Evolutionary conservation across 2,113 vertebrate genomes (phyloP).

Genomic region (Pomatorhinus ruficollis): DNA sequence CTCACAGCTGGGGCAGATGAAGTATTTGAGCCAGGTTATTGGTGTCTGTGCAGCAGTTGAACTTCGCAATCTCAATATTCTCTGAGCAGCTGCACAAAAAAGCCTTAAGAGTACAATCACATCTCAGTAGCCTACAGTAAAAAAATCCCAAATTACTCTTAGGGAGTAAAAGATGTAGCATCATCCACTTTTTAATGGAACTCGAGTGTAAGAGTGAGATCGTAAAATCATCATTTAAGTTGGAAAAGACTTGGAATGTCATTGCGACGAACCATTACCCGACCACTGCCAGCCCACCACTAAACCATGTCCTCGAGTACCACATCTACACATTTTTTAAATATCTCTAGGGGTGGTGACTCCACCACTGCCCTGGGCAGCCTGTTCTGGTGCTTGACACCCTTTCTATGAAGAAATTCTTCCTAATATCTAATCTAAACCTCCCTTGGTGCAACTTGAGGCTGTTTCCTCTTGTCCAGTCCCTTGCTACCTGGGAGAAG

Average conservation of each 20-base stretch:
- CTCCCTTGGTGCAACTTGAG: not conserved
- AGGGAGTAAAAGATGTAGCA: not conserved
- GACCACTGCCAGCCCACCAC: not conserved
- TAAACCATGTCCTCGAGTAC: not conserved
- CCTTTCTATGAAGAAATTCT: not conserved
- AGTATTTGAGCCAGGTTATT: not conserved
- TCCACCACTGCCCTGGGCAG: not conserved
- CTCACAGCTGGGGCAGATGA: not conserved
- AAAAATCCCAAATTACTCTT: not conserved
- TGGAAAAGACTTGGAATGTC: not conserved
- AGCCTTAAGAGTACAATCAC: not conserved
- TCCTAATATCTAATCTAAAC: not conserved
- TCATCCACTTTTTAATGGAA: not conserved
- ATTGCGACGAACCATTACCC: not conserved
- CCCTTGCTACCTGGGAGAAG: not conserved
- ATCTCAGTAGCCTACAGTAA: not conserved
- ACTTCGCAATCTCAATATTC: not conserved
- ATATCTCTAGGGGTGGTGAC: not conserved
- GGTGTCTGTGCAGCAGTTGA: not conserved
- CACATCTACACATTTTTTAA: not conserved
- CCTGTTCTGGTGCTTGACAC: not conserved
- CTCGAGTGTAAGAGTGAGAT: not conserved
- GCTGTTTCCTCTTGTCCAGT: not conserved
- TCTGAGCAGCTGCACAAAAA: not conserved
- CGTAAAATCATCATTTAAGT: rapidly evolving